Evolutionary conservation across 2,797 vertebrate species (phyloP).

Genomic region (Paguma larvata): DNA sequence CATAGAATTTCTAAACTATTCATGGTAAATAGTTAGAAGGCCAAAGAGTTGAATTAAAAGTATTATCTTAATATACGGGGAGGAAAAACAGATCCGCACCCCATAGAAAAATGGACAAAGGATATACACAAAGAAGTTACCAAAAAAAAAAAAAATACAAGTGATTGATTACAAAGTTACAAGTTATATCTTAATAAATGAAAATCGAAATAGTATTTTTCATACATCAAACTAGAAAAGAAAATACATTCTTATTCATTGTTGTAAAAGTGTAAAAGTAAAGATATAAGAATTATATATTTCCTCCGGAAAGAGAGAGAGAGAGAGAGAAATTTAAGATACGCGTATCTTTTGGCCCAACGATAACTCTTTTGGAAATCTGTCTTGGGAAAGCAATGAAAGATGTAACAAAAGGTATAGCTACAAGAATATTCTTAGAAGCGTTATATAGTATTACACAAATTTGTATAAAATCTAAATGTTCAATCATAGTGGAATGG

Average conservation of each 20-base stretch:
- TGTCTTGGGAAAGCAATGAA: not conserved
- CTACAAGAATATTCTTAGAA: not conserved
- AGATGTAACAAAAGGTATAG: not conserved
- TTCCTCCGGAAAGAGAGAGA: too few relatives aligned
- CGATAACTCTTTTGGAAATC: not conserved
- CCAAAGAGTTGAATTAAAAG: not conserved
- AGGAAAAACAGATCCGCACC: not conserved
- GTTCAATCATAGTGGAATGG: not conserved
- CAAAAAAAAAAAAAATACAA: not conserved
- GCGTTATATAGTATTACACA: not conserved
- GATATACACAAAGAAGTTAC: not conserved
- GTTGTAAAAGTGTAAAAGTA: not conserved
- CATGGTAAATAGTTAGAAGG: not conserved
- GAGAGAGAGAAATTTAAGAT: not conserved
- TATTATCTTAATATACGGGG: not conserved
- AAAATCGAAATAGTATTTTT: conserved; percentile 25
- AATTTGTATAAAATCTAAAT: not conserved
- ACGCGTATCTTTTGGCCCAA: not conserved
- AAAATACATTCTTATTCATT: not conserved
- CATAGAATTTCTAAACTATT: conserved; percentile 12
- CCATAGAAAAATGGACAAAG: not conserved
- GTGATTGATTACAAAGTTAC: not conserved
- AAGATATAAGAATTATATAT: not conserved
- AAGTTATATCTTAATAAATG: not conserved
- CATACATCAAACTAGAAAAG: not conserved